phyloP scores from a whole-genome alignment of 2,797 vertebrate genomes.

The Bradypus variegatus region DNA sequence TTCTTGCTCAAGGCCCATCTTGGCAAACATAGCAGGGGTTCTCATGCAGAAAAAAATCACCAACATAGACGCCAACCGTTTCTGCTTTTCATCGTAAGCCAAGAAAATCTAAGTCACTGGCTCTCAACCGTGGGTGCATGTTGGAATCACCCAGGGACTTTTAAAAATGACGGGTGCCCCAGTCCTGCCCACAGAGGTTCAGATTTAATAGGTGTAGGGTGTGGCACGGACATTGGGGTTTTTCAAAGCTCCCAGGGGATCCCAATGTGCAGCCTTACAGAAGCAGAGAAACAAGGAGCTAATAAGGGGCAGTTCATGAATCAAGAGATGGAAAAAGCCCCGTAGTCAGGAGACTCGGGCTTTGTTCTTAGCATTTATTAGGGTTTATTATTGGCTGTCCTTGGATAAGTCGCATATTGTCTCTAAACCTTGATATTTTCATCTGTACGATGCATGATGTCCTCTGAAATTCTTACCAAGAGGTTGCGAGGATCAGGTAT shows the following conservation, averaged over 20 bases:
- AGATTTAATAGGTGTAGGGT: neutral
- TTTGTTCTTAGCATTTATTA: neutral
- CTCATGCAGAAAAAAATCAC: neutral
- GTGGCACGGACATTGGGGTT: neutral
- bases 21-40: rapidly evolving
- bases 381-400: neutral
- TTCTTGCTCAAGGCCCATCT: neutral
- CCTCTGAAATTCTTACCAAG: neutral
- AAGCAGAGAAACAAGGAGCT: no score
- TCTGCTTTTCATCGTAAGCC: neutral
- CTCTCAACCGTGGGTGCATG: neutral
- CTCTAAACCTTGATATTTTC: neutral
- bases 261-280: no score
- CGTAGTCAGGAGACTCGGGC: neutral
- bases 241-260: neutral
- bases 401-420: neutral
- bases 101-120: neutral
- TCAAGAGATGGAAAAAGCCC: neutral
- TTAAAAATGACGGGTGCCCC: neutral
- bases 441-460: neutral
- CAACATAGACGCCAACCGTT: neutral
- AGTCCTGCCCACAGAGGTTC: neutral
- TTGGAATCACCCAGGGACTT: neutral
- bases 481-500: neutral
- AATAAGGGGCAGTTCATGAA: neutral